These are phyloP conservation scores for Ips nitidus DNA, from an alignment of 1,140 invertebrate genomes.

Conservation along the genomic window DNA sequence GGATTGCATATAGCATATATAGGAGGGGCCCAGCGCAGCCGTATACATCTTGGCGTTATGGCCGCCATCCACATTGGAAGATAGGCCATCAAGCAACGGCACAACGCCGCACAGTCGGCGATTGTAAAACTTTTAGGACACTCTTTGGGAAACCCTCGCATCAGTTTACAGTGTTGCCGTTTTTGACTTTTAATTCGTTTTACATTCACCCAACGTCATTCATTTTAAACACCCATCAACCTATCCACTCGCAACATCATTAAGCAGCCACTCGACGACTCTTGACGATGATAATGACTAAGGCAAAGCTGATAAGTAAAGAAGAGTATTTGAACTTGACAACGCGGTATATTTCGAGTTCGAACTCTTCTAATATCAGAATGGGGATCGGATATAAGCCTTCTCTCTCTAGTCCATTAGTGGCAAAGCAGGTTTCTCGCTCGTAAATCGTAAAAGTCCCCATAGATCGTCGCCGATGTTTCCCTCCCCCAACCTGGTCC, in stretches of 20 bases:
- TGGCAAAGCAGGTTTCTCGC: conserved; percentile 37
- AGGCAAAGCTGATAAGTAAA: no score
- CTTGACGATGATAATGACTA: no score
- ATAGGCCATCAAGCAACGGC: conserved; percentile 74
- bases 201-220: no score
- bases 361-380: conserved; percentile 52
- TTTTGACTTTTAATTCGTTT: background rate
- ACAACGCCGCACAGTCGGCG: conserved; percentile 62
- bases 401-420: conserved; percentile 43
- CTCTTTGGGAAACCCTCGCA: conserved; percentile 58
- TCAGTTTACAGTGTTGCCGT: conserved; percentile 33
- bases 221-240: no score
- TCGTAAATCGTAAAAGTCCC: conserved; percentile 50
- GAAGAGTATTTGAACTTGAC: conserved; percentile 5
- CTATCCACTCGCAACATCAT: no score
- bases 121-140: conserved; percentile 70
- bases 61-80: conserved; percentile 74
- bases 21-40: conserved; percentile 63
- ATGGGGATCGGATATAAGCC: conserved; percentile 42
- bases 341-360: conserved; percentile 35
- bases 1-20: conserved; percentile 55
- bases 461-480: conserved; percentile 11
- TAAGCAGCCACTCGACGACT: no score
- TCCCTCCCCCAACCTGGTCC: conserved; percentile 1
- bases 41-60: conserved; percentile 74